phyloP scores from a whole-genome alignment of 2,888 invertebrate genomes.

The Meteorus colon region DNA sequence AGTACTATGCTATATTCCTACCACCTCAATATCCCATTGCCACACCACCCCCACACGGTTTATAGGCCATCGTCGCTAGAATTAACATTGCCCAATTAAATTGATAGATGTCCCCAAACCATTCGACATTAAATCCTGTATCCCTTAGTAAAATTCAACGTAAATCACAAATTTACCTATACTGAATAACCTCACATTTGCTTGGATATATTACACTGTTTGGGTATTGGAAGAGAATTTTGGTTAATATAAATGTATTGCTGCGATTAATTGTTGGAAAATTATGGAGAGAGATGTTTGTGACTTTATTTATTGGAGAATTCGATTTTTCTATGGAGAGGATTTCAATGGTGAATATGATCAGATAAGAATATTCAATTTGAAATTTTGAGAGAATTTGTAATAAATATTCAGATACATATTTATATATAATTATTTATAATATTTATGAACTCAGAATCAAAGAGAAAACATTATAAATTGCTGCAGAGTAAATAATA shows the following conservation, averaged over 20 bases:
- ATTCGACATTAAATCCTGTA: slow-evolving; percentile 65
- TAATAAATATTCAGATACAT: background rate
- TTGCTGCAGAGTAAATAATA: slow-evolving; percentile 57
- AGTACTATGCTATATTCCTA: slow-evolving; percentile 57
- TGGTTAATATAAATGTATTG: background rate
- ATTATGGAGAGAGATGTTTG: background rate
- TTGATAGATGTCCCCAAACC: slow-evolving; percentile 70
- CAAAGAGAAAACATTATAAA: background rate
- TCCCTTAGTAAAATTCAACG: slow-evolving; percentile 60
- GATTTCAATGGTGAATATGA: background rate
- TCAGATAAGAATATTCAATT: too few species aligned
- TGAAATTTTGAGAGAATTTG: too few species aligned
- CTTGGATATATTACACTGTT: background rate
- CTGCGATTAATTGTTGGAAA: background rate
- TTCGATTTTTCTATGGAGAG: too few species aligned
- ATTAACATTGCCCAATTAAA: slow-evolving; percentile 74
- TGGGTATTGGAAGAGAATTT: background rate
- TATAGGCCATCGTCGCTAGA: slow-evolving; percentile 73
- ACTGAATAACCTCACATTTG: background rate
- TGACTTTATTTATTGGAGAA: too few species aligned
- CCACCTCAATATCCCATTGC: background rate
- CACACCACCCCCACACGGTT: slow-evolving; percentile 58
- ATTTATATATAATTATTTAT: background rate
- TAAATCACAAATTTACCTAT: slow-evolving; percentile 57
- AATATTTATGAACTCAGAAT: background rate